Percentiles rank a stretch among this genome's conserved stretches.
Conservation (phyloP, 2,888 invertebrate species). For the Thereva unica region DNA sequence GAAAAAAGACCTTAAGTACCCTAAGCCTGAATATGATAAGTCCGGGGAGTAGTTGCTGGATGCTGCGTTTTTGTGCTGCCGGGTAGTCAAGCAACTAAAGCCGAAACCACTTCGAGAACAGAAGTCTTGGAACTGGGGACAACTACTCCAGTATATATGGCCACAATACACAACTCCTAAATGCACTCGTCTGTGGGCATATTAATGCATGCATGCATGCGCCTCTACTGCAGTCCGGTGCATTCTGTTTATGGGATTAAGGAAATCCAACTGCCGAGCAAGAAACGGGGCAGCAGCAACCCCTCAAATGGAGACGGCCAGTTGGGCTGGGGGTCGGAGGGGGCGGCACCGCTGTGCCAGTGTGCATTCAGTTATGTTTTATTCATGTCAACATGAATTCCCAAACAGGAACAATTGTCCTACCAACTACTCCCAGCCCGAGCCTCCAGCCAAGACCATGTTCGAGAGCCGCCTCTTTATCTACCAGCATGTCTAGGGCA, state of each 20-base stretch:
- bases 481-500: constrained; percentile 30
- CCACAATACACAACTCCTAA: constrained; percentile 15
- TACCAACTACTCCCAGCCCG: constrained; percentile 34
- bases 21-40: constrained; percentile 11
- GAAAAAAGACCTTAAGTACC: not conserved
- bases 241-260: not conserved
- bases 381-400: constrained; percentile 41
- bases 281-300: constrained; percentile 5
- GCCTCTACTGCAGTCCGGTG: constrained; percentile 11
- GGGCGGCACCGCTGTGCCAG: not conserved
- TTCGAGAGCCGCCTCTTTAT: constrained; percentile 30
- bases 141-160: constrained; percentile 11
- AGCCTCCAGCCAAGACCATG: constrained; percentile 25
- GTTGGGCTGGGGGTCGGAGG: too few relatives aligned
- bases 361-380: constrained; percentile 40
- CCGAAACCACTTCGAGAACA: constrained; percentile 8
- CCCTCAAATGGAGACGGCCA: not conserved
- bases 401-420: constrained; percentile 38
- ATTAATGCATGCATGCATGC: constrained; percentile 32
- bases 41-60: constrained; percentile 6
- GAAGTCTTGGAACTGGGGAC: not conserved
- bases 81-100: not conserved
- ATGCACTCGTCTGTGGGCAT: constrained; percentile 25
- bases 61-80: not conserved
- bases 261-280: not conserved